These are phyloP conservation scores for Drosophila subquinaria DNA, from an alignment of 2,888 invertebrate genomes.

Conservation along the genomic window DNA sequence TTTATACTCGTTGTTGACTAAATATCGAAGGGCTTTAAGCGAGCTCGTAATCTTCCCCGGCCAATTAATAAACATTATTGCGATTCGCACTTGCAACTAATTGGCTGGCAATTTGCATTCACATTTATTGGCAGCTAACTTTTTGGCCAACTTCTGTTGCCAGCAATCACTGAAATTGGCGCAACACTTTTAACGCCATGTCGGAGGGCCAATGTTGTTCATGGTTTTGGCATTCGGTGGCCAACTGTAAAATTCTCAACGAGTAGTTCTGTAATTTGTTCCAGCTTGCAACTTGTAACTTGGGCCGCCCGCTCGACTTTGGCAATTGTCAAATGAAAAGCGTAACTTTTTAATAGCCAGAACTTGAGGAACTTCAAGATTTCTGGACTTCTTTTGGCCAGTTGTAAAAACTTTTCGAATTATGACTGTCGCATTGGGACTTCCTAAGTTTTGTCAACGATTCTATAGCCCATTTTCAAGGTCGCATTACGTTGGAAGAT, in stretches of 20 bases:
- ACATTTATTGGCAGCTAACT: conserved; percentile 70
- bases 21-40: conserved; percentile 4
- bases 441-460: conserved; percentile 41
- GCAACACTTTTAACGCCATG: conserved; percentile 50
- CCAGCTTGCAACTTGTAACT: conserved; percentile 48
- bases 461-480: conserved; percentile 33
- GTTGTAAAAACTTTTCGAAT: conserved; percentile 66
- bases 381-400: conserved; percentile 41
- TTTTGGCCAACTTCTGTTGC: conserved; percentile 44
- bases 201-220: conserved; percentile 27
- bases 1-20: conserved; percentile 1
- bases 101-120: conserved; percentile 74
- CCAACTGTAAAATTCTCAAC: conserved; percentile 62
- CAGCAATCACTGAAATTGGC: conserved; percentile 33
- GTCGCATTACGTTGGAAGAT: conserved; percentile 8
- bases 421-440: conserved; percentile 53
- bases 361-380: conserved; percentile 53
- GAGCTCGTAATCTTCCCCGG: conserved; percentile 12
- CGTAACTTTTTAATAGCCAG: conserved; percentile 79
- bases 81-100: conserved; percentile 55
- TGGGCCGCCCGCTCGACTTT: conserved; percentile 12
- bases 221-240: conserved; percentile 41
- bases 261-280: conserved; percentile 72
- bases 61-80: conserved; percentile 55
- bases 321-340: conserved; percentile 75